Percentiles rank a stretch among this genome's conserved stretches.
These are phyloP conservation scores for Bombycilla garrulus DNA, from an alignment of 2,113 vertebrate genomes.

Conservation along the genomic window DNA sequence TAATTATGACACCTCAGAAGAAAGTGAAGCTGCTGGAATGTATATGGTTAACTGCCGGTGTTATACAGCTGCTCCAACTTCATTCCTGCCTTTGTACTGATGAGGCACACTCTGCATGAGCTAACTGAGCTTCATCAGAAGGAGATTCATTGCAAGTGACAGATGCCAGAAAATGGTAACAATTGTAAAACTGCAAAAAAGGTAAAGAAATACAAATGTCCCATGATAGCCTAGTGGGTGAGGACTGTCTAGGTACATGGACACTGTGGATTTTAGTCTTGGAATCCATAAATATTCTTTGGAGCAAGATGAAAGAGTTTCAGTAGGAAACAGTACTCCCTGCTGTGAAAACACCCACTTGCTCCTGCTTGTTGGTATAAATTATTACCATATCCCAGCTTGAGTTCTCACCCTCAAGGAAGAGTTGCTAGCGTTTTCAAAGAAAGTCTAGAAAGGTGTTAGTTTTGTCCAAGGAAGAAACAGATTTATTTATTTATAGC, in stretches of 20 bases:
- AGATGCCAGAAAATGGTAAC: background rate
- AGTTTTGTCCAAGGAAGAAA: conserved; percentile 15
- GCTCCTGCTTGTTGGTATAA: background rate
- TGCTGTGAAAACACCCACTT: conserved; percentile 13
- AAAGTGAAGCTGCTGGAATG: background rate
- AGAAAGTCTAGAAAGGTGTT: conserved; percentile 17
- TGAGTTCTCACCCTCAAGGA: background rate
- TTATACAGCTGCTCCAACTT: background rate
- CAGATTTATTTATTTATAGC: conserved; percentile 25
- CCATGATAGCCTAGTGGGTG: background rate
- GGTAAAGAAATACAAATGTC: background rate
- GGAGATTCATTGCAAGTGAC: background rate
- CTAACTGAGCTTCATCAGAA: background rate
- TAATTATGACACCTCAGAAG: background rate
- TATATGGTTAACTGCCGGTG: background rate
- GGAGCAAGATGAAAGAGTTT: conserved; percentile 14
- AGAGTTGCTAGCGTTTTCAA: background rate
- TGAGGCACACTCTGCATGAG: background rate
- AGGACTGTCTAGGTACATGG: background rate
- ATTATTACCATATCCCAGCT: background rate
- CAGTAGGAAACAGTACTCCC: background rate
- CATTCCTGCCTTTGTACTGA: background rate
- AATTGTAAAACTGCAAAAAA: background rate
- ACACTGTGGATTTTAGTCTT: background rate
- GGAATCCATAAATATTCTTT: background rate